phyloP scores from a whole-genome alignment of 2,113 vertebrate genomes.

The Leucopsar rothschildi region DNA sequence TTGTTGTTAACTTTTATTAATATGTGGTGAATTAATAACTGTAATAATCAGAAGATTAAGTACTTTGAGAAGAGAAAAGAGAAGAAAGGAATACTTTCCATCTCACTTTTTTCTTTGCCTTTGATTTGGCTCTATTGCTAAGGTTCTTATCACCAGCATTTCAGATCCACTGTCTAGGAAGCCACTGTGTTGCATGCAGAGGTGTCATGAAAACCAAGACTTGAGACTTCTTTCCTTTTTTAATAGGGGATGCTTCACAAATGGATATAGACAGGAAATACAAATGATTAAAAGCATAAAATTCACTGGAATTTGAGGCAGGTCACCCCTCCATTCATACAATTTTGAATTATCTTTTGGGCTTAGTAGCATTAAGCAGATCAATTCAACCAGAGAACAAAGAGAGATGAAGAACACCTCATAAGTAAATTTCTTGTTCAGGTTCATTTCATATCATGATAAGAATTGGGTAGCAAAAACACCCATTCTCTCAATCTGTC shows the following conservation, averaged over 20 bases:
- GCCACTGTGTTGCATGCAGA: background rate
- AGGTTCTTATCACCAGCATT: background rate
- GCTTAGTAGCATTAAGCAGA: background rate
- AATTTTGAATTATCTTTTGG: background rate
- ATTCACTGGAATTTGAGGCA: background rate
- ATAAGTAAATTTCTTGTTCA: background rate
- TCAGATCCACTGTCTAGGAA: background rate
- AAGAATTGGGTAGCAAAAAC: background rate
- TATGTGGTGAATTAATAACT: background rate
- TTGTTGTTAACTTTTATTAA: background rate
- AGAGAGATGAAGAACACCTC: background rate
- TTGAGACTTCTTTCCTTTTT: background rate
- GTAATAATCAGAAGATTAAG: background rate
- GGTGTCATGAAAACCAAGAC: background rate
- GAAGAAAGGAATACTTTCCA: background rate
- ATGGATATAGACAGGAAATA: background rate
- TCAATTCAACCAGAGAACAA: background rate
- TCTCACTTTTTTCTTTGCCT: background rate
- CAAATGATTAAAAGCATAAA: background rate
- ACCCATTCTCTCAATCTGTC: rapidly evolving
- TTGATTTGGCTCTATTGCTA: background rate
- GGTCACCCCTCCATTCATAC: background rate
- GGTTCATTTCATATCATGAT: background rate
- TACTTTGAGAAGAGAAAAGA: background rate
- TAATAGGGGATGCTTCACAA: background rate